These are phyloP conservation scores for Urocolius indicus DNA, from an alignment of 2,113 vertebrate species.

Conservation along the genomic window DNA sequence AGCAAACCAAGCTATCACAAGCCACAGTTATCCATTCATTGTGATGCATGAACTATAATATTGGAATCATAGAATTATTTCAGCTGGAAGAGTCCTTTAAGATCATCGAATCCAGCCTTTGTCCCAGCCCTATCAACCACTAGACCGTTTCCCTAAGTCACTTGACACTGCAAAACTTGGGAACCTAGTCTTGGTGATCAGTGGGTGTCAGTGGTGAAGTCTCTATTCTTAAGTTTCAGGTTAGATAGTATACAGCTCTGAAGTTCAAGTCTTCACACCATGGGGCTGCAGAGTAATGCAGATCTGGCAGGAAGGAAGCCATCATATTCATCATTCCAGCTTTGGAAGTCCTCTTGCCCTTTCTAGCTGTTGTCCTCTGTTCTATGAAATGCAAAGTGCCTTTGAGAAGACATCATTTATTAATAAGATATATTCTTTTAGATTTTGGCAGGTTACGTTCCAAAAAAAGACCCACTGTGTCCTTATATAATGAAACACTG, in stretches of 20 bases:
- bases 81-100: too few species aligned
- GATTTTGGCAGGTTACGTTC: constrained; percentile 44
- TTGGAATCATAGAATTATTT: too few species aligned
- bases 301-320: constrained; percentile 15
- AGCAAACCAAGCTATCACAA: not conserved
- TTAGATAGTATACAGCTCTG: not conserved
- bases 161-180: fast-evolving
- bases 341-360: not conserved
- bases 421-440: constrained; percentile 42
- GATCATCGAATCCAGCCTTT: too few species aligned
- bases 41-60: not conserved
- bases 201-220: not conserved
- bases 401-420: constrained; percentile 61
- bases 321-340: constrained; percentile 4
- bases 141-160: not conserved
- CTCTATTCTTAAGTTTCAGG: not conserved
- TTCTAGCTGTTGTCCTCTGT: not conserved
- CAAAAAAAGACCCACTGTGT: not conserved
- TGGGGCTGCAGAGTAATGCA: not conserved
- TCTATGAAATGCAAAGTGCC: constrained; percentile 33
- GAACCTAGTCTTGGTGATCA: not conserved
- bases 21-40: not conserved
- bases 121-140: too few species aligned
- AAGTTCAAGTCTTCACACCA: not conserved
- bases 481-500: constrained; percentile 35